Evolutionary conservation across 2,797 vertebrate genomes (phyloP).

Genomic region (Smutsia temminckii): DNA sequence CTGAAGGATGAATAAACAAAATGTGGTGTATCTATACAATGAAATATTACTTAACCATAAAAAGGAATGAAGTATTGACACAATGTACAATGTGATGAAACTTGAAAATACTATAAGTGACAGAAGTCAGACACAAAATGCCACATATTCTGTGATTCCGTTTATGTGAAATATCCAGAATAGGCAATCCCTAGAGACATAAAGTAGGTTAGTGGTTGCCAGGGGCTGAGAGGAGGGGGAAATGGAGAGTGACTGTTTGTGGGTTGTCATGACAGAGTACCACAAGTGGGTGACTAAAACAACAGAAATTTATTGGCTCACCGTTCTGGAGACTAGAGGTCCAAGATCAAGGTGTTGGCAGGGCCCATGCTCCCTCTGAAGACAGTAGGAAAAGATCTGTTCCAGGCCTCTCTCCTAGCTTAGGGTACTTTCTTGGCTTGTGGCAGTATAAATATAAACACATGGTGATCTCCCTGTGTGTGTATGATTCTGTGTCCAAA

Average conservation of each 20-base stretch:
- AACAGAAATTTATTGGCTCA: not conserved
- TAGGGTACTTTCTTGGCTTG: not conserved
- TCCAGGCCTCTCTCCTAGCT: not conserved
- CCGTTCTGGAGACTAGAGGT: not conserved
- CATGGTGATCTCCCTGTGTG: not conserved
- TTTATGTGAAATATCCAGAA: not conserved
- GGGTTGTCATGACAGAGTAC: not conserved
- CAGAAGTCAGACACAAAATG: not conserved
- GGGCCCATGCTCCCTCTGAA: not conserved
- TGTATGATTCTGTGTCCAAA: not conserved
- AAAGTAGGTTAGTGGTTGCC: not conserved
- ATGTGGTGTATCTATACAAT: not conserved
- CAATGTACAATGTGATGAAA: not conserved
- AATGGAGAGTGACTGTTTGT: not conserved
- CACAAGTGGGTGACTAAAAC: not conserved
- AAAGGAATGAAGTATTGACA: not conserved
- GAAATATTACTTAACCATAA: not conserved
- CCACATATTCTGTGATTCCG: not conserved
- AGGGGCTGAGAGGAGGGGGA: not conserved
- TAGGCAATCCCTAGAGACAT: not conserved
- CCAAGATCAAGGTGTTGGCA: not conserved
- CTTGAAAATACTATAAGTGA: not conserved
- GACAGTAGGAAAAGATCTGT: not conserved
- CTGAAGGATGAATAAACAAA: not conserved
- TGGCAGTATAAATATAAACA: not conserved